Conservation (phyloP, 2,888 invertebrate species). For the Volucella inflata region DNA sequence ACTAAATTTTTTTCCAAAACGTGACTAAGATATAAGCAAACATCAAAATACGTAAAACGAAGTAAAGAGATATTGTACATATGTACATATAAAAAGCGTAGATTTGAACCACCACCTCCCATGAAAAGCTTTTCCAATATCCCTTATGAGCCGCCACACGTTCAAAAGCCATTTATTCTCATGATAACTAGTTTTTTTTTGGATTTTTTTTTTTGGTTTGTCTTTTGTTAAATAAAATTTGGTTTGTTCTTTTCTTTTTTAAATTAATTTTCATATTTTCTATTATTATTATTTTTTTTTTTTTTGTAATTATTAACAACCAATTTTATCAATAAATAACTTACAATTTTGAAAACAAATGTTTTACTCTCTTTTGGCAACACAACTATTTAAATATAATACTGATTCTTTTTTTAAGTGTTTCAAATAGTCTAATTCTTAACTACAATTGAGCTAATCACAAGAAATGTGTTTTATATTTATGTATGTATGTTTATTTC, state of each 20-base stretch:
- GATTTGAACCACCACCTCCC: slow-evolving; percentile 44
- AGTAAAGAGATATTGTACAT: neutral
- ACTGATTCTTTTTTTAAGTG: slow-evolving; percentile 40
- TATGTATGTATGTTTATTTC: neutral
- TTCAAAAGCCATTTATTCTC: neutral
- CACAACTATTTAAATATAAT: slow-evolving; percentile 48
- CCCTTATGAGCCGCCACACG: slow-evolving; percentile 2
- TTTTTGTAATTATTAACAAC: slow-evolving; percentile 51
- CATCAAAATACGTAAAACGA: neutral
- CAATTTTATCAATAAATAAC: slow-evolving; percentile 65
- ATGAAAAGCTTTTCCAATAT: slow-evolving; percentile 8
- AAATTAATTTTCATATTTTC: slow-evolving; percentile 65
- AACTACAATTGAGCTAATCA: slow-evolving; percentile 47
- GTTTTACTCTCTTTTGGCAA: slow-evolving; percentile 32
- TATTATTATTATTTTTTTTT: slow-evolving; percentile 44
- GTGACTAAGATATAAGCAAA: neutral
- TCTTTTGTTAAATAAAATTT: slow-evolving; percentile 59
- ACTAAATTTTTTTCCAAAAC: no score
- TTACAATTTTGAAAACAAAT: slow-evolving; percentile 64
- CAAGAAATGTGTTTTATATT: neutral
- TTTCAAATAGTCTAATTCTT: neutral
- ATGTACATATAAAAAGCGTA: neutral
- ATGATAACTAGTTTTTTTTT: slow-evolving; percentile 2
- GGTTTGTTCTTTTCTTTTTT: slow-evolving; percentile 50
- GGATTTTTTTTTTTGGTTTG: neutral